phyloP scores from a whole-genome alignment of 2,113 vertebrate species.

The Phaethon lepturus region DNA sequence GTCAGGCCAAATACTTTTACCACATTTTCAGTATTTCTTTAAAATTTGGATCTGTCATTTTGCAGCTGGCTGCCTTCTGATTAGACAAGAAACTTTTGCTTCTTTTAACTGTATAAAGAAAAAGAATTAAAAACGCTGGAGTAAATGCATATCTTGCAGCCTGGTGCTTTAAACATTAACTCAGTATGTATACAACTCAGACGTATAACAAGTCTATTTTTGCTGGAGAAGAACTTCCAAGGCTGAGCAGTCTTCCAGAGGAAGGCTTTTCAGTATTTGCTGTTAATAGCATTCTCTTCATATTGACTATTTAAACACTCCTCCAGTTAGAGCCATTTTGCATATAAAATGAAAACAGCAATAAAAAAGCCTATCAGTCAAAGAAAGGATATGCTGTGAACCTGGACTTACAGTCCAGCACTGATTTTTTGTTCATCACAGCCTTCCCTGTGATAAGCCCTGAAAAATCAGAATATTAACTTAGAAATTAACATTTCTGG shows the following conservation, averaged over 20 bases:
- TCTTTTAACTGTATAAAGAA: background rate
- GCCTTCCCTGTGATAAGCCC: background rate
- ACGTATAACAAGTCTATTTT: background rate
- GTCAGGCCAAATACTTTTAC: background rate
- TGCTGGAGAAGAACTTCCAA: background rate
- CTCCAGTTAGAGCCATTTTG: background rate
- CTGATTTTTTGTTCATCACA: background rate
- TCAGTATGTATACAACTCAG: background rate
- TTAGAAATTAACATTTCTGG: background rate
- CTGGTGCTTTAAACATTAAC: background rate
- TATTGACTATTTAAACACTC: background rate
- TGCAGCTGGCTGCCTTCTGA: background rate
- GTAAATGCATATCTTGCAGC: background rate
- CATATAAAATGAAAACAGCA: background rate
- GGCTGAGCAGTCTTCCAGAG: background rate
- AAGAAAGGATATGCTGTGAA: background rate
- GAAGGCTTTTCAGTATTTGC: background rate
- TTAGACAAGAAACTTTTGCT: background rate
- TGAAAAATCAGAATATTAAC: slow-evolving; percentile 1
- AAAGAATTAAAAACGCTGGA: background rate
- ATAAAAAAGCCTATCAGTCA: background rate
- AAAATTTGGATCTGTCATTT: background rate
- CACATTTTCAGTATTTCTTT: background rate
- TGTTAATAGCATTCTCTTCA: background rate
- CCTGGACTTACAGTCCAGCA: background rate